Percentiles rank a stretch among this genome's conserved stretches.
Evolutionary conservation across 2,113 vertebrate species (phyloP).

Genomic region (Sula dactylatra): DNA sequence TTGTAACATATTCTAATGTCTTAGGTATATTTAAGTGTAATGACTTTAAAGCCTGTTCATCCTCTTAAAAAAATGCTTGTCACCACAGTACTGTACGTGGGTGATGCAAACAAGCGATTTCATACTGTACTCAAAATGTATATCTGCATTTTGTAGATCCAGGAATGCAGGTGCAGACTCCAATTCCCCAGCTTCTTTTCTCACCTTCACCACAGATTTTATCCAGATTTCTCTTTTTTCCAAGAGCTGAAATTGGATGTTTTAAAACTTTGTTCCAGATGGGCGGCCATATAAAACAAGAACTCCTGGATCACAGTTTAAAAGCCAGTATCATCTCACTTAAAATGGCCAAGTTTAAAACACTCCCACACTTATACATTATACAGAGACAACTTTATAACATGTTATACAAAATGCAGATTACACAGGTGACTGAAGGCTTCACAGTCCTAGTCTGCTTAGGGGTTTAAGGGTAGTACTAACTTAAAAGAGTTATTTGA

Average conservation of each 20-base stretch:
- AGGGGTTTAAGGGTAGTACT: background rate
- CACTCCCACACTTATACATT: background rate
- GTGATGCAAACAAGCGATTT: background rate
- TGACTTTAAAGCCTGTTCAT: background rate
- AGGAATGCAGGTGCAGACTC: background rate
- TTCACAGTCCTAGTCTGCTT: background rate
- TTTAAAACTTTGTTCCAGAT: background rate
- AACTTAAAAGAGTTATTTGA: background rate
- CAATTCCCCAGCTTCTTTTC: background rate
- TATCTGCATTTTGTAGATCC: background rate
- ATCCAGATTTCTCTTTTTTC: background rate
- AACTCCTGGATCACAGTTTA: background rate
- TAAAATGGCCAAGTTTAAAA: background rate
- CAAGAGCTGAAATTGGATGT: background rate
- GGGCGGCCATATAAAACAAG: background rate
- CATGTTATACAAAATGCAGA: background rate
- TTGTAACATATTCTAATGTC: background rate
- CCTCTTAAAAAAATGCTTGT: background rate
- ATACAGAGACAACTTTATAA: background rate
- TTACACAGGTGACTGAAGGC: background rate
- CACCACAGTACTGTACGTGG: background rate
- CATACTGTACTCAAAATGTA: background rate
- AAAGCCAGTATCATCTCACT: background rate
- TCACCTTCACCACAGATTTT: background rate
- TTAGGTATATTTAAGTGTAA: background rate